Conservation (phyloP, 2,113 vertebrate genomes). For the Cochlearius cochlearius region DNA sequence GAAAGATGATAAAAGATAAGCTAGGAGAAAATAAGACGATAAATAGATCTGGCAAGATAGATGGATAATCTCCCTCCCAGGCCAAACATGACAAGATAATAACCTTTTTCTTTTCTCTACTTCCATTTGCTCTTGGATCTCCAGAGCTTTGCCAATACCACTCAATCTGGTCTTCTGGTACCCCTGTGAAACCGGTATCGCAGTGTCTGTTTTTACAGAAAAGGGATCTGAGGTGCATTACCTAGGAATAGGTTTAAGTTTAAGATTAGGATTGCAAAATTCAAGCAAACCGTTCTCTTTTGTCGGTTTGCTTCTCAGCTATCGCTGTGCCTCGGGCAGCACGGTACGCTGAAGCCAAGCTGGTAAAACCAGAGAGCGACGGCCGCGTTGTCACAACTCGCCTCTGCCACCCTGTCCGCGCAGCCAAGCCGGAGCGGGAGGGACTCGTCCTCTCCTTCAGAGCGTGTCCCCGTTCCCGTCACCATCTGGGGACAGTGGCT, state of each 20-base stretch:
- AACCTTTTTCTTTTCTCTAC: background rate
- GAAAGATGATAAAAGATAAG: constrained; percentile 36
- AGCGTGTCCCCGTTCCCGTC: background rate
- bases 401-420: background rate
- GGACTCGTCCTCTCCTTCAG: background rate
- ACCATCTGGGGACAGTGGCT: fast-evolving
- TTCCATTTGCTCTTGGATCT: background rate
- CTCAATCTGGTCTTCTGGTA: background rate
- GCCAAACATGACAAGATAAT: constrained; percentile 25
- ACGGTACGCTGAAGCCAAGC: fast-evolving
- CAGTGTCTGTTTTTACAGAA: background rate
- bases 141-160: background rate
- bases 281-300: background rate
- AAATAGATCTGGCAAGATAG: constrained; percentile 33
- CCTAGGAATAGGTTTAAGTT: background rate
- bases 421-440: background rate
- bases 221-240: background rate
- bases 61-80: constrained; percentile 24
- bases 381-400: background rate
- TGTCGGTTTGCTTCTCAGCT: background rate
- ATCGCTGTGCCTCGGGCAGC: fast-evolving
- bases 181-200: background rate
- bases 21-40: constrained; percentile 21
- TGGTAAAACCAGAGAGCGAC: background rate
- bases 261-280: background rate